Evolutionary conservation across 2,113 vertebrate genomes (phyloP), one percentile per base, ranked within the genome.

Genomic region (Tupaia chinensis): DNA sequence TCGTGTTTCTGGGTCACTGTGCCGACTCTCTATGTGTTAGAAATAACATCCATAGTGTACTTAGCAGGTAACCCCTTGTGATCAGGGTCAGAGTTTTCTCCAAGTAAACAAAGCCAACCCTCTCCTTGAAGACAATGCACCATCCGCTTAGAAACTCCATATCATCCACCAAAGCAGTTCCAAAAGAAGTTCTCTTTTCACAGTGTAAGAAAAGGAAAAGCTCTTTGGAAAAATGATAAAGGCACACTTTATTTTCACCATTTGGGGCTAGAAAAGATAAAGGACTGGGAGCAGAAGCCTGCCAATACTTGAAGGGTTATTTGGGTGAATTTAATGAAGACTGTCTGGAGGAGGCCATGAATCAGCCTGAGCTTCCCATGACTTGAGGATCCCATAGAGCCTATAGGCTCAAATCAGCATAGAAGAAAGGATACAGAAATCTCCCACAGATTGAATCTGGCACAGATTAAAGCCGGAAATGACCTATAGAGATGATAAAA

Each of bases 1-100:
- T 97, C 58, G 0, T 93, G 95, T 97, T 98, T 78, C 93, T 68
- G 87, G 94, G 96, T 98, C 97, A 90, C 84, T 44, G n/a, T 87
- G 89, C 86, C 0, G 73, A 96, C 87, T 92, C 53, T 78, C 87
- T 63, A n/a, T 65, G 91, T 63, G 93, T 96, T 97, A 87, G 95
- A 95, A 97, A 95, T 95, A 82, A 83, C 87, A 91, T 95, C 89
- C 87, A 70, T 70, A 74, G 93, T 86, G 16, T 80, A 95, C 93
- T 95, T 96, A 93, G 93, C 73, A 15, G 93, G 92, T 68, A 91
- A 74, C 89, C 87, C 87, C 95, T 83, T 92, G 91, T 93, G 89
- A 66, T 85, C 91, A 44, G 80, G 96, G 97, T 96, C 93, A 94
- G 87, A 70, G 61, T 96, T 80, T 87, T 85, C 93, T 86, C 94